Evolutionary conservation across 1,140 invertebrate genomes (phyloP), one percentile per base, ranked within the genome.

Genomic region (Schlechtendalia chinensis): DNA sequence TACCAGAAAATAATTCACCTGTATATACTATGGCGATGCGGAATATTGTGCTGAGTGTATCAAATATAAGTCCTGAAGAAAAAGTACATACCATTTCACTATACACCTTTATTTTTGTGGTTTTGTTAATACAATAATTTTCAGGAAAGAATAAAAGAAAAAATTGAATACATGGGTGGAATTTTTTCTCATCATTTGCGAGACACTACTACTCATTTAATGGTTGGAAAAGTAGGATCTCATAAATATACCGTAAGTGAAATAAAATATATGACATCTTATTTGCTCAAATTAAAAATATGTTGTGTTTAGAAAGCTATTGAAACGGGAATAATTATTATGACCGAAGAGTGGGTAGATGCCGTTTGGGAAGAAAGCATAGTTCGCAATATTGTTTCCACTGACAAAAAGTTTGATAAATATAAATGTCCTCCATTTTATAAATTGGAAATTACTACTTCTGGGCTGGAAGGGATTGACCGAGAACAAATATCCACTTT

Each of bases 151-250:
- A 86, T 96, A 6, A 89, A 90, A 84, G 86, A 88, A 29, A 90
- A 91, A 83, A 89, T 96, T 0, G 87, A 92, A 83, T 91, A 90
- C 85, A 97, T 97, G 95, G 93, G 93, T 80, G 96, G 94, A 6
- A 87, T 90, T 17, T 94, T 91, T 83, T 90, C 88, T 17, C 89
- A 89, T 82, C 88, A 89, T 74, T 89, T 97, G 53, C 90, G 91
- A 47, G 88, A 89, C 75, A 89, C 89, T 81, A 90, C 92, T 5
- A 96, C 95, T 19, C 94, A 97, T 88, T 88, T 97, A 27, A 88
- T 97, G 6, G 91, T 94, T 16, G 90, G 91, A 83, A 90, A 89
- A 45, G 90, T 92, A 5, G 88, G 90, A 81, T 91, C 92, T 4
- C 89, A 89, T 75, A 94, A 94, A 86, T 93, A 93, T 85, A 88